Evolutionary conservation across 1,140 invertebrate genomes (phyloP).

Genomic region (Plectrocnemia conspersa): DNA sequence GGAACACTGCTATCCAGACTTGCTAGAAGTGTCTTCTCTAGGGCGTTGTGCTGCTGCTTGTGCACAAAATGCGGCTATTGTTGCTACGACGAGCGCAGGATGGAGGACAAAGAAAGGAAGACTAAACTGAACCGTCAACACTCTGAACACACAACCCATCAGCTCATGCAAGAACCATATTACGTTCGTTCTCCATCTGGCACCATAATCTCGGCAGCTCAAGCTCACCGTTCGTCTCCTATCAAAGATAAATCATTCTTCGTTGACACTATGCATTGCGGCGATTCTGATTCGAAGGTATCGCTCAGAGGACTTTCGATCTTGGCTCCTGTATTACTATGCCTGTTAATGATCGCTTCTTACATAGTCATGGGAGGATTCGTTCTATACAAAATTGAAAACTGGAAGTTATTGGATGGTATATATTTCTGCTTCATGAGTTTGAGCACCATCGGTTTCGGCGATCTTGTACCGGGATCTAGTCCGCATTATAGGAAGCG

Average conservation of each 20-base stretch:
- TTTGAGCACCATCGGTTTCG: constrained; percentile 87
- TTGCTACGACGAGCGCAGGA: constrained; percentile 75
- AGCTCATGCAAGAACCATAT: constrained; percentile 71
- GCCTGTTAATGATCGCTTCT: constrained; percentile 71
- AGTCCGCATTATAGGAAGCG: constrained; percentile 50
- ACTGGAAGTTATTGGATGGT: constrained; percentile 84
- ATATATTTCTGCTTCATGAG: constrained; percentile 94
- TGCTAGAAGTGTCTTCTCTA: constrained; percentile 81
- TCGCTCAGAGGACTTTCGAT: constrained; percentile 70
- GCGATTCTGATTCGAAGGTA: constrained; percentile 66
- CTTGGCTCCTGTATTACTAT: constrained; percentile 69
- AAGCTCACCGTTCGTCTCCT: constrained; percentile 52
- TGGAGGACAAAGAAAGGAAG: constrained; percentile 71
- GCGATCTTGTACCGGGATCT: constrained; percentile 80
- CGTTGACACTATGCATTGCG: constrained; percentile 64
- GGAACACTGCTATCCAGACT: constrained; percentile 77
- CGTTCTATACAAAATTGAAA: constrained; percentile 78
- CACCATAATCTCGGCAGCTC: constrained; percentile 50
- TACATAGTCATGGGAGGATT: constrained; percentile 86
- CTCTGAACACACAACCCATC: constrained; percentile 63
- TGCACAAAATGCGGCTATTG: constrained; percentile 82
- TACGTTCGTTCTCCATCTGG: constrained; percentile 69
- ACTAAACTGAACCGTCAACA: constrained; percentile 73
- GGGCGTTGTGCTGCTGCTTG: constrained; percentile 74
- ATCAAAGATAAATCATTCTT: constrained; percentile 52